Evolutionary conservation across 2,888 invertebrate species (phyloP), one percentile per base, ranked within the genome.

Genomic region (Drosophila parthenogenetica): DNA sequence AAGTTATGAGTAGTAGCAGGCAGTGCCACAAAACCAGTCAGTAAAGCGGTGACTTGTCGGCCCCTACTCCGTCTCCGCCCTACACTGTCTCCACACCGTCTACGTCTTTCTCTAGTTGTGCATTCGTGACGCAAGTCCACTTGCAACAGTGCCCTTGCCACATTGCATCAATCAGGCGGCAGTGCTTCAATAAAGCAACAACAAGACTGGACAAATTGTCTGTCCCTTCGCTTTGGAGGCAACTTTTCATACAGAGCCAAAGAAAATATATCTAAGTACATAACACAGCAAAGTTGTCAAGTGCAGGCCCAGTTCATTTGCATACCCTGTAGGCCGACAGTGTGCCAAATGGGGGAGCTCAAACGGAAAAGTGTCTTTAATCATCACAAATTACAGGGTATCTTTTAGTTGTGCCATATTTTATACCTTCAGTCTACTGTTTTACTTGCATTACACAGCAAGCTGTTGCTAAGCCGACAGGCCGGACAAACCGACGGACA

Each of bases 111-210:
- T 35, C 13, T 35, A 13, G 7, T 17, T 22, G 8, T 1, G 10
- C 13, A 8, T 48, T 22, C 16, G 25, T 57, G 64, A 60, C 46
- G 63, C 63, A 76, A 73, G 73, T 55, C 66, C 69, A 69, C 57
- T 67, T 63, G 81, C 81, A 73, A 45, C 69, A 69, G 57, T 62
- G 89, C 87, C 80, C 87, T 88, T 81, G 87, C 73, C 77, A 62
- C 77, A 79, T 67, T 77, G 89, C 81, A 81, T 83, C 89, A 88
- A 81, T 86, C 89, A 82, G 79, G 53, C 64, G 65, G 51, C 54
- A 62, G 73, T 63, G 65, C 87, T 83, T 88, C 69, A 86, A 86
- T 68, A 76, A 73, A 49, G 51, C 32, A 19, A 32, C 54, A 61
- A 45, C 73, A 63, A 54, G 53, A 48, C 55, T 64, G 59, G 39